Evolutionary conservation across 2,113 vertebrate genomes (phyloP).

Genomic region (Microcebus murinus): DNA sequence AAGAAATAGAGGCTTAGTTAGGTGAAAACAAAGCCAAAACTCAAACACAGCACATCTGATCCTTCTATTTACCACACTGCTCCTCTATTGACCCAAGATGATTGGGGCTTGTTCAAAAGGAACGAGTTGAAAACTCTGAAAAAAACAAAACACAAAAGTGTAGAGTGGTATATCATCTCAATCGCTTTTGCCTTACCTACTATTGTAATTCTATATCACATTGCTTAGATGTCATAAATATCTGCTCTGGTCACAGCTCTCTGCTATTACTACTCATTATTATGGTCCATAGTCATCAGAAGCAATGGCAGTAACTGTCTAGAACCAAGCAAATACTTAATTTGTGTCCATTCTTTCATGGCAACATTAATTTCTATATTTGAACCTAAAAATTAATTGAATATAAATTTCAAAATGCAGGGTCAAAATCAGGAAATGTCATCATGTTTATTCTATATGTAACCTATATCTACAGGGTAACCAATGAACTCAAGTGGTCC

Average conservation of each 20-base stretch:
- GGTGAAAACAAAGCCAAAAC: slow-evolving; percentile 38
- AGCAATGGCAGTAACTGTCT: not conserved
- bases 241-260: not conserved
- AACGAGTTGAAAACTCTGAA: not conserved
- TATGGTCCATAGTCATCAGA: not conserved
- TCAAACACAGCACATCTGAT: not conserved
- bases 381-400: slow-evolving; percentile 8
- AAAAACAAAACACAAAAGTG: not conserved
- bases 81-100: not conserved
- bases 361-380: slow-evolving; percentile 7
- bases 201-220: not conserved
- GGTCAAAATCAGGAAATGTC: slow-evolving; percentile 13
- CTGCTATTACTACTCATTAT: not conserved
- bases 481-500: not conserved
- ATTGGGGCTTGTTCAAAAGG: not conserved
- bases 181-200: not conserved
- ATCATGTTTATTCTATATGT: slow-evolving; percentile 16
- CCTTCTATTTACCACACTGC: not conserved
- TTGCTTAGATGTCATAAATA: not conserved
- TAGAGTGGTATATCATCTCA: not conserved
- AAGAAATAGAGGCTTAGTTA: not conserved
- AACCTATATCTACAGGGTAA: not conserved
- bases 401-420: slow-evolving; percentile 19
- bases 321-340: not conserved
- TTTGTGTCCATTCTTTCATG: not conserved